These are phyloP conservation scores for Sebastes goodei DNA, from an alignment of 2,797 vertebrate species.

Conservation along the genomic window DNA sequence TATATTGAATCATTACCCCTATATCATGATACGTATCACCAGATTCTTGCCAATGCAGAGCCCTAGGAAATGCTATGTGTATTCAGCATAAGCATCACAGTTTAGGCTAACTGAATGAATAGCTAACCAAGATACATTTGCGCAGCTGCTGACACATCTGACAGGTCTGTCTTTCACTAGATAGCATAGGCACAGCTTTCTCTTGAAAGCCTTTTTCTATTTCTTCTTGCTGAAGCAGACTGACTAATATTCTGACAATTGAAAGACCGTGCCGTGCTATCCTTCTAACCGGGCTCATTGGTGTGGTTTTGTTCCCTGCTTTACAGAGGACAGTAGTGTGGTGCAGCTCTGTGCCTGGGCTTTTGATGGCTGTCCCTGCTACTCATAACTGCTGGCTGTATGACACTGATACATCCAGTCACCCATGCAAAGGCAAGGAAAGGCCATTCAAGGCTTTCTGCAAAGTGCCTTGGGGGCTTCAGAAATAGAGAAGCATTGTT, in stretches of 20 bases:
- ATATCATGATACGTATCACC: too few relatives aligned
- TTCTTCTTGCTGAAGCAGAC: background rate
- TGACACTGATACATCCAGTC: conserved; percentile 37
- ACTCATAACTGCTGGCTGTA: conserved; percentile 28
- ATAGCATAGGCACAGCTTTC: background rate
- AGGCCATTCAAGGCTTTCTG: conserved; percentile 21
- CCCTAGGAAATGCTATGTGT: background rate
- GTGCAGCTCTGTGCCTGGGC: conserved; percentile 11
- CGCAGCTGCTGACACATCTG: background rate
- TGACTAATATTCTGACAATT: background rate
- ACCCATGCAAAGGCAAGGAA: conserved; percentile 29
- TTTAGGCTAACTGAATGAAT: background rate
- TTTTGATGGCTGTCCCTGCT: conserved; percentile 16
- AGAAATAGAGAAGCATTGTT: conserved; percentile 21
- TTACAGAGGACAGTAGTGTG: conserved; percentile 30
- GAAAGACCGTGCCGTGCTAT: background rate
- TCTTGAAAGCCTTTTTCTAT: background rate
- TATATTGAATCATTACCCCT: too few relatives aligned
- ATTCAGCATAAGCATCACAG: background rate
- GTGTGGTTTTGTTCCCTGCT: conserved; percentile 12
- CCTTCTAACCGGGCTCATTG: background rate
- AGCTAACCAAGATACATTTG: background rate
- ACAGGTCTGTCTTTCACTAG: background rate
- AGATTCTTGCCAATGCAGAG: too few relatives aligned
- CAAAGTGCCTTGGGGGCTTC: conserved; percentile 6